phyloP scores from a whole-genome alignment of 2,888 invertebrate species.

The Trissolcus japonicus region DNA sequence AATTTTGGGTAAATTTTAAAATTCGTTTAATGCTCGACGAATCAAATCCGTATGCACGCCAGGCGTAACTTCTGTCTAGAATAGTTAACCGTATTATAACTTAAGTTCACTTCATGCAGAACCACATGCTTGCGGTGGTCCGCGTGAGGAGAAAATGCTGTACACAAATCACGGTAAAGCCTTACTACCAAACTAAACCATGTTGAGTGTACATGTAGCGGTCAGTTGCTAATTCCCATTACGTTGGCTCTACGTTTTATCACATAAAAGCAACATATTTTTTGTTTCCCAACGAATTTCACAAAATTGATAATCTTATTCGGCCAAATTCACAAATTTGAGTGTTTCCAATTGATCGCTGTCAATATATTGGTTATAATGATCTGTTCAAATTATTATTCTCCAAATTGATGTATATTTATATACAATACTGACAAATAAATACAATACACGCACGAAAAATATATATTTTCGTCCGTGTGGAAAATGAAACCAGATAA shows the following conservation, averaged over 20 bases:
- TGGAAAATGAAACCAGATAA: too few relatives aligned
- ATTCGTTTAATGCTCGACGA: conserved; percentile 32
- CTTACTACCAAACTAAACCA: conserved; percentile 55
- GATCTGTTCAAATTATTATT: too few relatives aligned
- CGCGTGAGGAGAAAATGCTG: conserved; percentile 62
- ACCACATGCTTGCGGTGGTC: conserved; percentile 58
- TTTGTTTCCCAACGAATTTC: conserved; percentile 4
- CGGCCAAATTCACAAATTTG: not conserved
- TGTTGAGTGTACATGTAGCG: conserved; percentile 50
- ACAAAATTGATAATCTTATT: not conserved
- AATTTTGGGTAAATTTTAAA: conserved; percentile 31
- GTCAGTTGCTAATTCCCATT: conserved; percentile 55
- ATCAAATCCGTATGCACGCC: conserved; percentile 46
- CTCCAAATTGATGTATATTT: too few relatives aligned
- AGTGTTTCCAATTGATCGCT: too few relatives aligned
- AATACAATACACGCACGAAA: too few relatives aligned
- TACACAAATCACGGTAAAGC: conserved; percentile 68
- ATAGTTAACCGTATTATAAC: conserved; percentile 58
- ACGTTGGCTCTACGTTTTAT: conserved; percentile 39
- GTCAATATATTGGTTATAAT: too few relatives aligned
- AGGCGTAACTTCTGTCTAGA: conserved; percentile 53
- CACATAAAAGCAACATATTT: conserved; percentile 31
- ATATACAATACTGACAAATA: too few relatives aligned
- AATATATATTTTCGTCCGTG: too few relatives aligned
- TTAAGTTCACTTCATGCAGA: conserved; percentile 57